These are phyloP conservation scores for Sarcophilus harrisii DNA, from an alignment of 2,797 vertebrate species.

Conservation along the genomic window DNA sequence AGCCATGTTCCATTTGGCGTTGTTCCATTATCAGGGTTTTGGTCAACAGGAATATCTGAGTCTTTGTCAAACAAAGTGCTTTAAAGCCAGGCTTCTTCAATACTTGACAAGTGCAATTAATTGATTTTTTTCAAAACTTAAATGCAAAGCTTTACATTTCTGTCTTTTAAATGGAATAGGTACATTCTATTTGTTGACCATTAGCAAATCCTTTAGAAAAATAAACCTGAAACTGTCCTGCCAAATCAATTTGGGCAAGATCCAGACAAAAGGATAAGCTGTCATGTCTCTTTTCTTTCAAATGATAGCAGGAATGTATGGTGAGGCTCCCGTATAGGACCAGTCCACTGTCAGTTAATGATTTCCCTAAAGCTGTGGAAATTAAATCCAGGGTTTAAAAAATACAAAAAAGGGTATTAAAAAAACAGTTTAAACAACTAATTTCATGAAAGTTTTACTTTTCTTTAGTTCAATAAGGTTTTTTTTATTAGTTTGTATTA, in stretches of 20 bases:
- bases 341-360: not conserved
- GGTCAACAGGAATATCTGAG: not conserved
- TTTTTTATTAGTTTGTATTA: not conserved
- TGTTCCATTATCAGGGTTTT: not conserved
- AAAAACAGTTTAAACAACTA: not conserved
- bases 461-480: not conserved
- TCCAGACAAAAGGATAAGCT: not conserved
- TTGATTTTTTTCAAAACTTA: constrained; percentile 26
- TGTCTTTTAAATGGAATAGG: not conserved
- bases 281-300: not conserved
- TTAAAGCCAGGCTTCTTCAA: not conserved
- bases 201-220: constrained; percentile 34
- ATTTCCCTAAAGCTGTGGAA: not conserved
- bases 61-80: not conserved
- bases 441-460: not conserved
- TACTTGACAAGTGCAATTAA: not conserved
- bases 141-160: constrained; percentile 38
- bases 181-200: constrained; percentile 13
- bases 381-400: not conserved
- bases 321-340: not conserved
- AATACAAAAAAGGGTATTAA: not conserved
- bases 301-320: not conserved
- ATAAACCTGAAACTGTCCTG: constrained; percentile 36
- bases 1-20: not conserved
- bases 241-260: constrained; percentile 42